Evolutionary conservation across 2,113 vertebrate species (phyloP).

Genomic region (Oreochromis spilurus): DNA sequence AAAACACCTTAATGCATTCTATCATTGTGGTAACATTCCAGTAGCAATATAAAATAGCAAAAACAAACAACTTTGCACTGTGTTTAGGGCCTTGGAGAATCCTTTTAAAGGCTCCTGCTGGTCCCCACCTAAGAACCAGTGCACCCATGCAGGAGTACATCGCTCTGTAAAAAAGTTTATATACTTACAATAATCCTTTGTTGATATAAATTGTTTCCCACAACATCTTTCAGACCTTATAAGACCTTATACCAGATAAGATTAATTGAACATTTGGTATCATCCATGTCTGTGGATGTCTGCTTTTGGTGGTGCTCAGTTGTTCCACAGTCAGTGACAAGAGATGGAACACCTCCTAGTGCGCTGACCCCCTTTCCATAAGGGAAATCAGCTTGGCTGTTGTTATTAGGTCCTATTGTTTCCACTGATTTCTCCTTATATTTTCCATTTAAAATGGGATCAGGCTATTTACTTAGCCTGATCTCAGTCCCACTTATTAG

Average conservation of each 20-base stretch:
- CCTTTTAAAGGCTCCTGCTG: neutral
- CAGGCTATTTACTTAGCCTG: neutral
- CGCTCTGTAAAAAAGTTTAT: neutral
- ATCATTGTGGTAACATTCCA: neutral
- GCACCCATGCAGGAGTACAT: neutral
- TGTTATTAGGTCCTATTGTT: neutral
- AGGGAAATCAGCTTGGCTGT: neutral
- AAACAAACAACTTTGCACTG: constrained; percentile 23
- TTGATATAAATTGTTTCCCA: neutral
- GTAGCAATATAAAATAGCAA: neutral
- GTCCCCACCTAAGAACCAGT: neutral
- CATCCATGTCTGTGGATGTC: neutral
- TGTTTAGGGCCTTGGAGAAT: neutral
- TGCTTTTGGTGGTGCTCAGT: neutral
- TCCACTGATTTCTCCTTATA: neutral
- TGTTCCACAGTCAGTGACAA: neutral
- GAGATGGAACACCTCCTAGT: neutral
- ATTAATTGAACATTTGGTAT: neutral
- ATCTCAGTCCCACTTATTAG: neutral
- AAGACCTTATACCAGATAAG: neutral
- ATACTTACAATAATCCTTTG: neutral
- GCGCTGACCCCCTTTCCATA: neutral
- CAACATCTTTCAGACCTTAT: neutral
- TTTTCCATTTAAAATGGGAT: neutral
- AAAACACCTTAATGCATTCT: neutral